phyloP scores from a whole-genome alignment of 2,797 vertebrate genomes.

The Allobates femoralis region DNA sequence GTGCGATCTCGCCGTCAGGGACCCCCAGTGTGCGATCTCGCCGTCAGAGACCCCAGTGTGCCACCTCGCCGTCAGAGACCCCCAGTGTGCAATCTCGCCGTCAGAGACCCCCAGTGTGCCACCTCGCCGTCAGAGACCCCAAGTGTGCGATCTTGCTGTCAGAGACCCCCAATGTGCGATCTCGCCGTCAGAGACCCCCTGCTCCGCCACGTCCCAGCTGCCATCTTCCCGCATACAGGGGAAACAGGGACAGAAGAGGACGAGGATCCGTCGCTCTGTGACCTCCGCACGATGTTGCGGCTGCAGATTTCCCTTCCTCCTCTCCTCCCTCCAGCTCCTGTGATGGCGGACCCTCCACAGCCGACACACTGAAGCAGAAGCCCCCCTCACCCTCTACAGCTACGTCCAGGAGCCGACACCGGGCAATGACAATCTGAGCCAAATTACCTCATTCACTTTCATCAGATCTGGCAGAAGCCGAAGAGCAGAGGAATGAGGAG shows the following conservation, averaged over 20 bases:
- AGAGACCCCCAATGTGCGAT: too few relatives aligned
- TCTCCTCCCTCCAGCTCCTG: not conserved
- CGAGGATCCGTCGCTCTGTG: not conserved
- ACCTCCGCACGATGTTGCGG: not conserved
- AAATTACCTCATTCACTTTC: slow-evolving; percentile 66
- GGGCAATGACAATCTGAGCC: slow-evolving; percentile 62
- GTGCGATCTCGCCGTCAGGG: too few relatives aligned
- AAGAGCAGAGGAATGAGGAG: not conserved
- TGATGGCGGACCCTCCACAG: not conserved
- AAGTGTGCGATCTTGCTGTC: too few relatives aligned
- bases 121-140: too few relatives aligned
- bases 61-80: too few relatives aligned
- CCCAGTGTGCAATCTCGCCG: too few relatives aligned
- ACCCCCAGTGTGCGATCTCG: too few relatives aligned
- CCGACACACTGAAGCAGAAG: slow-evolving; percentile 32
- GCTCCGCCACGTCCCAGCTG: not conserved
- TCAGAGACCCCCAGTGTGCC: too few relatives aligned
- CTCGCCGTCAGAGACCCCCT: too few relatives aligned
- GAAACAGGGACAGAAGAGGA: too few relatives aligned
- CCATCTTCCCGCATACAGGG: not conserved
- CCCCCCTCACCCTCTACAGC: slow-evolving; percentile 66
- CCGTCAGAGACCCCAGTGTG: too few relatives aligned
- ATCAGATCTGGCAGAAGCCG: slow-evolving; percentile 32
- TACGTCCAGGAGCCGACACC: not conserved
- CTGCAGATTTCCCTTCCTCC: not conserved